phyloP scores from a whole-genome alignment of 2,113 vertebrate species.

The Poicephalus gulielmi region DNA sequence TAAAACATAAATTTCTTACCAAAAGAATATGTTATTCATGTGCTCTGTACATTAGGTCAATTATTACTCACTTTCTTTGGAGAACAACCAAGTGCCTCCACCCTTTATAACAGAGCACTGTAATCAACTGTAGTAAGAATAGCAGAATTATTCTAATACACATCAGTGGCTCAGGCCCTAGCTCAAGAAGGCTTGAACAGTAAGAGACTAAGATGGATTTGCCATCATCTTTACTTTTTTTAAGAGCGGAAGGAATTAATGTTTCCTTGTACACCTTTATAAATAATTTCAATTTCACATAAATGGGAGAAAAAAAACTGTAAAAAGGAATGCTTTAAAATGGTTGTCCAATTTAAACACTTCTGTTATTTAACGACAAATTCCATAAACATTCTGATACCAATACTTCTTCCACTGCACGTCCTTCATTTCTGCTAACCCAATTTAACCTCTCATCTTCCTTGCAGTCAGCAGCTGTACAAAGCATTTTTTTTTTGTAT shows the following conservation, averaged over 20 bases:
- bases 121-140: slow-evolving; percentile 70
- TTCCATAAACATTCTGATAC: slow-evolving; percentile 67
- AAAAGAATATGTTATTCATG: slow-evolving; percentile 82
- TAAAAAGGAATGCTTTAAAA: slow-evolving; percentile 53
- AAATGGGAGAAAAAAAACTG: slow-evolving; percentile 9
- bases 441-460: slow-evolving; percentile 58
- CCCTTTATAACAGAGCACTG: slow-evolving; percentile 71
- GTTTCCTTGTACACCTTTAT: slow-evolving; percentile 50
- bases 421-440: slow-evolving; percentile 11
- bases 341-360: slow-evolving; percentile 53
- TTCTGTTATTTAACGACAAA: slow-evolving; percentile 65
- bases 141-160: slow-evolving; percentile 51
- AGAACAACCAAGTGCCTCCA: slow-evolving; percentile 75
- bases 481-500: slow-evolving; percentile 30
- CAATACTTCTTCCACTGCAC: slow-evolving; percentile 59
- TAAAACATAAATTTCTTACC: slow-evolving; percentile 75
- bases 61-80: slow-evolving; percentile 83
- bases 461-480: slow-evolving; percentile 37
- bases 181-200: slow-evolving; percentile 29
- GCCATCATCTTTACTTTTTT: slow-evolving; percentile 17
- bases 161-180: slow-evolving; percentile 5
- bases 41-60: slow-evolving; percentile 82
- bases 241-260: background rate
- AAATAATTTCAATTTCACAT: slow-evolving; percentile 60
- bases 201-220: slow-evolving; percentile 40